These are phyloP conservation scores for Geophilus truncorum DNA, from an alignment of 2,888 invertebrate species.

Conservation along the genomic window DNA sequence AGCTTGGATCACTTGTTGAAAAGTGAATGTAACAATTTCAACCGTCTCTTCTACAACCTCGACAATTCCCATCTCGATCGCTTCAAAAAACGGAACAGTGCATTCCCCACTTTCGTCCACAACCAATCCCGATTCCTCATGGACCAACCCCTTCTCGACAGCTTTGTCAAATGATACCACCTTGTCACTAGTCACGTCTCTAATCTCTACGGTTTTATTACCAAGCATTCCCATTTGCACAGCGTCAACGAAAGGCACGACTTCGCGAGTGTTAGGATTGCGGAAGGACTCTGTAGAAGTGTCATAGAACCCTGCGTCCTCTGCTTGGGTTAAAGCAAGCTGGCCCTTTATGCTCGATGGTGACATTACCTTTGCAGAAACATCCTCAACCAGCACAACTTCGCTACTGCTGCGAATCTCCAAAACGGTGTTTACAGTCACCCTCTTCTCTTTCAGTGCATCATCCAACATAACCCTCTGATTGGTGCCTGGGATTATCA, in stretches of 20 bases:
- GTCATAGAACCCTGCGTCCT: slow-evolving; percentile 61
- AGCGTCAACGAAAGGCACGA: slow-evolving; percentile 78
- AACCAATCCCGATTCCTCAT: slow-evolving; percentile 78
- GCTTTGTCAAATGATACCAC: slow-evolving; percentile 51
- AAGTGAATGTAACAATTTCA: slow-evolving; percentile 2
- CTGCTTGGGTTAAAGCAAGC: slow-evolving; percentile 73
- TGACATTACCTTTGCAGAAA: slow-evolving; percentile 22
- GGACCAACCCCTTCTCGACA: slow-evolving; percentile 74
- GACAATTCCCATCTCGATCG: slow-evolving; percentile 53
- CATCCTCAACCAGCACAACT: slow-evolving; percentile 41
- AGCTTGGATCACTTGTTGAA: slow-evolving; percentile 61
- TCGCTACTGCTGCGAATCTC: slow-evolving; percentile 58
- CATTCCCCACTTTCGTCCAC: slow-evolving; percentile 69
- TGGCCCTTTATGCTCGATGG: slow-evolving; percentile 58
- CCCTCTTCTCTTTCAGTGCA: slow-evolving; percentile 64
- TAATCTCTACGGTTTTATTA: slow-evolving; percentile 73
- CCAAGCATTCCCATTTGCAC: slow-evolving; percentile 86
- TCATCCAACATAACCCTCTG: slow-evolving; percentile 54
- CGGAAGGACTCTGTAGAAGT: background rate
- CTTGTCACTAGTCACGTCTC: slow-evolving; percentile 64
- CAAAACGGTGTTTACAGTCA: slow-evolving; percentile 62
- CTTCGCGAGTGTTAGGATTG: slow-evolving; percentile 73
- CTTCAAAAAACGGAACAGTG: slow-evolving; percentile 74
- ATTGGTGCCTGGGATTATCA: slow-evolving; percentile 55
- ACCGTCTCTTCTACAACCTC: background rate